phyloP scores from a whole-genome alignment of 2,113 vertebrate genomes.

The Peucedramus taeniatus region DNA sequence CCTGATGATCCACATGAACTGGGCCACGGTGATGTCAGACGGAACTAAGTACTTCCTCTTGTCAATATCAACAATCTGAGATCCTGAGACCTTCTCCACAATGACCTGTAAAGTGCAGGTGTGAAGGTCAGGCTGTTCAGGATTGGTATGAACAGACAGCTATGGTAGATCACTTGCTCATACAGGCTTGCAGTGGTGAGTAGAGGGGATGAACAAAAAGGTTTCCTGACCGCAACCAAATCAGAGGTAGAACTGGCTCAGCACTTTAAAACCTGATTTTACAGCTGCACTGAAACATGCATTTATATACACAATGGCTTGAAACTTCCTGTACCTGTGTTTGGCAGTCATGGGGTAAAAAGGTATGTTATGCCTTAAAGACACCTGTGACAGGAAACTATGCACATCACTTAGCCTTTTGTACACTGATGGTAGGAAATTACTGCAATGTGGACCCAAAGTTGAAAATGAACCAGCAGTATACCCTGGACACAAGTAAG shows the following conservation, averaged over 20 bases:
- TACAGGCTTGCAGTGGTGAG: background rate
- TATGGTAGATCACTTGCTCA: background rate
- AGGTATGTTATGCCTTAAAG: background rate
- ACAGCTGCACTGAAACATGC: background rate
- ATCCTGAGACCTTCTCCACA: slow-evolving; percentile 97
- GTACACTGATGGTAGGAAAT: accelerated
- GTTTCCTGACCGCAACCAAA: background rate
- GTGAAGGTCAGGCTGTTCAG: background rate
- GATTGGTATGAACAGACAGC: background rate
- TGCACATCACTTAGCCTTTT: background rate
- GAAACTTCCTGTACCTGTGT: background rate
- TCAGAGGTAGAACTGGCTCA: background rate
- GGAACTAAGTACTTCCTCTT: slow-evolving; percentile 99
- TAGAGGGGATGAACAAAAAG: background rate
- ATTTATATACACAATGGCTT: background rate
- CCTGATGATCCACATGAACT: slow-evolving; percentile 99
- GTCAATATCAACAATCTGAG: slow-evolving; percentile 97
- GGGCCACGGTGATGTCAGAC: slow-evolving; percentile 97
- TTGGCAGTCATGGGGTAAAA: background rate
- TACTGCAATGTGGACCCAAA: too few species aligned
- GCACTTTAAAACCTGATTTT: background rate
- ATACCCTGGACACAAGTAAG: background rate
- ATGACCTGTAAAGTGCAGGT: slow-evolving; percentile 82
- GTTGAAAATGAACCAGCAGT: background rate
- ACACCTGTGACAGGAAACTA: background rate